Percentiles rank a stretch among this genome's conserved stretches.
These are phyloP conservation scores for Phymorhynchus buccinoides DNA, from an alignment of 1,140 invertebrate species.

Conservation along the genomic window DNA sequence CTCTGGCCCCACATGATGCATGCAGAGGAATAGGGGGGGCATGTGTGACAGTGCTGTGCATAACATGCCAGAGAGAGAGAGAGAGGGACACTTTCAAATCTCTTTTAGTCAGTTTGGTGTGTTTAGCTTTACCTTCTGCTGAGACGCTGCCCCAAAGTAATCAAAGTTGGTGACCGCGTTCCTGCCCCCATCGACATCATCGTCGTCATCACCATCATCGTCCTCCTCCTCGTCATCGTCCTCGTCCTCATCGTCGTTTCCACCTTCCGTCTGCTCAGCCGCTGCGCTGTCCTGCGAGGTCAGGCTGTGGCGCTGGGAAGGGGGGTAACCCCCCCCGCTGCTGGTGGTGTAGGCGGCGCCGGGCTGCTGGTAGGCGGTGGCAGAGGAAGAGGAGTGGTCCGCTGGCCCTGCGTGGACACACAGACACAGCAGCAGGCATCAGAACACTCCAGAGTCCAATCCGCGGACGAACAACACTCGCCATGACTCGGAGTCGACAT, in stretches of 20 bases:
- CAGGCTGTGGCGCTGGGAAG: background rate
- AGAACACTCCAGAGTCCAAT: too few relatives aligned
- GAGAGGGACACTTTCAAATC: too few relatives aligned
- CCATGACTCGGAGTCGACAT: too few relatives aligned
- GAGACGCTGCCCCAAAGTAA: slow-evolving; percentile 54
- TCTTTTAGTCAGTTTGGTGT: too few relatives aligned
- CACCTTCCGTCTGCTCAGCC: slow-evolving; percentile 8
- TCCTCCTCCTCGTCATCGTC: slow-evolving; percentile 40
- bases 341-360: background rate
- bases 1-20: too few relatives aligned
- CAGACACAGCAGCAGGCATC: too few relatives aligned
- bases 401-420: too few relatives aligned
- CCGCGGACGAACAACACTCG: too few relatives aligned
- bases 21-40: too few relatives aligned
- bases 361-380: background rate
- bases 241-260: slow-evolving; percentile 34
- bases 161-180: slow-evolving; percentile 44
- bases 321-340: background rate
- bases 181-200: slow-evolving; percentile 43
- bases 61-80: too few relatives aligned
- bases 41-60: too few relatives aligned
- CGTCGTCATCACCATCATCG: slow-evolving; percentile 43
- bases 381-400: background rate
- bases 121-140: slow-evolving; percentile 15
- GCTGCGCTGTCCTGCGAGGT: background rate